phyloP scores from a whole-genome alignment of 92 coral and sea anemone species.

The Scolanthus callimorphus region DNA sequence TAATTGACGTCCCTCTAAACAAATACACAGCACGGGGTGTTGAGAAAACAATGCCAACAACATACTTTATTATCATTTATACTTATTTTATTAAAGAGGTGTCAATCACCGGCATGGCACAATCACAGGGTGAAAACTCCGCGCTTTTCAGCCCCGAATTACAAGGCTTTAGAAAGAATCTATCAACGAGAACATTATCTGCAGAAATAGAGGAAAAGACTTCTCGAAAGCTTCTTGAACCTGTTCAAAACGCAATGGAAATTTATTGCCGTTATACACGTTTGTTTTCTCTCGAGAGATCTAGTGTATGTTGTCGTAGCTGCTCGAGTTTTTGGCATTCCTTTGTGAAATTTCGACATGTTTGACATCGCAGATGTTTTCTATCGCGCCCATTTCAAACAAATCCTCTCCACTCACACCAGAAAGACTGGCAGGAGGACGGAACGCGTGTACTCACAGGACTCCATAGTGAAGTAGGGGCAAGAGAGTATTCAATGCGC shows the following conservation, averaged over 20 bases:
- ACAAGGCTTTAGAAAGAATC: constrained; percentile 84
- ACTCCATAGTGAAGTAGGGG: too few relatives aligned
- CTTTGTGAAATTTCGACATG: background rate
- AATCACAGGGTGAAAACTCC: constrained; percentile 48
- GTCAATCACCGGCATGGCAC: constrained; percentile 80
- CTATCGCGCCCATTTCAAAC: background rate
- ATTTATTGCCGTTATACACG: background rate
- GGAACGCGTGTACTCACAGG: too few relatives aligned
- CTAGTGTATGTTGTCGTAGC: background rate
- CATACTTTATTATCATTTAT: constrained; percentile 71
- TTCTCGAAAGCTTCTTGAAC: constrained; percentile 5
- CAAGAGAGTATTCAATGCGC: too few relatives aligned
- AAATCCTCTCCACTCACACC: background rate
- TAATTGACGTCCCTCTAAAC: constrained; percentile 40
- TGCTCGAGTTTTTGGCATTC: constrained; percentile 3
- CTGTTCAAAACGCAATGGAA: too few relatives aligned
- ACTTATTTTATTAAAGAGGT: constrained; percentile 68
- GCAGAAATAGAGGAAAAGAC: constrained; percentile 23
- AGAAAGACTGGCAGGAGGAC: too few relatives aligned
- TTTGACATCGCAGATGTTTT: constrained; percentile 1
- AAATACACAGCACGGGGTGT: constrained; percentile 57
- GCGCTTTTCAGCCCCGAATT: constrained; percentile 45
- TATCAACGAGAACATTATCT: constrained; percentile 83
- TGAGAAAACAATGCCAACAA: constrained; percentile 66
- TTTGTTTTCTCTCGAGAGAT: background rate